phyloP scores from a whole-genome alignment of 35 echinoderm and acorn worm species.

The Strongylocentrotus purpuratus region DNA sequence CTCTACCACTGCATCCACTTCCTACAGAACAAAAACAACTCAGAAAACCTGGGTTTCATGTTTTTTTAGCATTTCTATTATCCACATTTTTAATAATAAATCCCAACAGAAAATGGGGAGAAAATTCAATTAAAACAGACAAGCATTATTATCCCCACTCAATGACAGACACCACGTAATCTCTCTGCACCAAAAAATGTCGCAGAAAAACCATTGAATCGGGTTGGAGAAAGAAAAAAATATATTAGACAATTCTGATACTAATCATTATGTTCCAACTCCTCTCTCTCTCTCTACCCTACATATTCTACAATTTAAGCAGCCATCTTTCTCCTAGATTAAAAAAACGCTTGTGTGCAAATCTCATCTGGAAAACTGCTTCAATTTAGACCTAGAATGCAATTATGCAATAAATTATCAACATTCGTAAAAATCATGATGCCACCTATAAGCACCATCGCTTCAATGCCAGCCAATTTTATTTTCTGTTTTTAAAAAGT shows the following conservation, averaged over 20 bases:
- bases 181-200: neutral
- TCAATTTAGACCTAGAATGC: neutral
- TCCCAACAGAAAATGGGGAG: constrained; percentile 45
- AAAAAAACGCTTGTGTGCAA: neutral
- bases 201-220: neutral
- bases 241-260: constrained; percentile 12
- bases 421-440: neutral
- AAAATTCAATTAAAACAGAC: constrained; percentile 38
- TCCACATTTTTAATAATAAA: constrained; percentile 47
- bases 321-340: neutral
- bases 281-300: neutral
- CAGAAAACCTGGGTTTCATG: neutral
- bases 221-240: neutral
- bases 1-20: too few relatives aligned
- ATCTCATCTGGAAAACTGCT: neutral
- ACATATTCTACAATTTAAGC: neutral
- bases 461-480: neutral
- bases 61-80: constrained; percentile 45
- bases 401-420: constrained; percentile 5
- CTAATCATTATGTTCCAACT: neutral
- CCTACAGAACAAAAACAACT: neutral
- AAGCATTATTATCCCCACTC: constrained; percentile 29
- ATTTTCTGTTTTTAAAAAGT: neutral
- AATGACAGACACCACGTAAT: constrained; percentile 4
- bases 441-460: neutral